Evolutionary conservation across 2,888 invertebrate species (phyloP).

Genomic region (Polietes domitor): DNA sequence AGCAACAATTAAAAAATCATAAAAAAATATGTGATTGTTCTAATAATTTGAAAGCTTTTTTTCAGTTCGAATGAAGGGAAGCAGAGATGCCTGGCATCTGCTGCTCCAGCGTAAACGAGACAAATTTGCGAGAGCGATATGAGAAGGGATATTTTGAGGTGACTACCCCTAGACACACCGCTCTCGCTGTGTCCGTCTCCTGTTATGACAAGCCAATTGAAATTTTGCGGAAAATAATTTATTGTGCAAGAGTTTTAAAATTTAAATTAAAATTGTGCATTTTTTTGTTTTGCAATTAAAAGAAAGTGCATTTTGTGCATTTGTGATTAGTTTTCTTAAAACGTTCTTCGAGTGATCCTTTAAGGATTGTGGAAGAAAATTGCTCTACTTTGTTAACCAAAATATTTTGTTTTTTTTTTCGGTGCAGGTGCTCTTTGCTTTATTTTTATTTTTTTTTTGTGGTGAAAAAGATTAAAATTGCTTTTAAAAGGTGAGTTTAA

Average conservation of each 20-base stretch:
- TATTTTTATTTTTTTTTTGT: constrained; percentile 62
- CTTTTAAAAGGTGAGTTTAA: constrained; percentile 16
- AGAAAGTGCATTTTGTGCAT: constrained; percentile 58
- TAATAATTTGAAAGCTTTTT: constrained; percentile 35
- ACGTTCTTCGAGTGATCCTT: neutral
- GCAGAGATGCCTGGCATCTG: neutral
- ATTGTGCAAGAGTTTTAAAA: constrained; percentile 34
- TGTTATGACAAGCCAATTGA: constrained; percentile 25
- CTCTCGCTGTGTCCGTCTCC: neutral
- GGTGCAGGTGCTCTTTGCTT: constrained; percentile 52
- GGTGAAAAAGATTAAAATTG: constrained; percentile 38
- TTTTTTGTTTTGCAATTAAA: neutral
- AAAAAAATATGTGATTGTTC: constrained; percentile 25
- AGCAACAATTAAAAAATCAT: neutral
- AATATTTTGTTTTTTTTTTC: constrained; percentile 31
- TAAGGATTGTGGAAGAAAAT: constrained; percentile 10
- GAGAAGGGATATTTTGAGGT: no score
- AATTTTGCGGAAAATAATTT: constrained; percentile 31
- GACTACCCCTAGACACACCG: neutral
- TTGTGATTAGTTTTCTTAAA: constrained; percentile 26
- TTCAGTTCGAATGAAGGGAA: neutral
- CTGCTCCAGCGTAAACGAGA: neutral
- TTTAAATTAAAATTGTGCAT: constrained; percentile 42
- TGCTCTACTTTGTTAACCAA: constrained; percentile 16
- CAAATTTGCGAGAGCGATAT: neutral